Base-by-base conservation (phyloP, 1,140 invertebrate species). In the Orchesella cincta region DNA sequence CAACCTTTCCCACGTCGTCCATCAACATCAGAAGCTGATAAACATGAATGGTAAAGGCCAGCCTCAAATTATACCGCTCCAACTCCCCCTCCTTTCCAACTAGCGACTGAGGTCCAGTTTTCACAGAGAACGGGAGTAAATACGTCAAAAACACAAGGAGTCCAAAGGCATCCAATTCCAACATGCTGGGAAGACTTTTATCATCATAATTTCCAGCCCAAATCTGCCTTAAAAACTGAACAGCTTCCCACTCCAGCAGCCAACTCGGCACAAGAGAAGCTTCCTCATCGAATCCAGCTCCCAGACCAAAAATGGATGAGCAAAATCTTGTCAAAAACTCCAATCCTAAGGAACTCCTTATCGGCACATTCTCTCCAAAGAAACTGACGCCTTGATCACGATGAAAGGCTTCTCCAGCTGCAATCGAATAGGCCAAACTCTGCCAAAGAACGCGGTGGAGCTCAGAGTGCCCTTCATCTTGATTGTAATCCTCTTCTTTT, bases 141-240 rank as follows among this genome's bases (percentile, higher is more conserved):
- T 93, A 89, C 0, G 90, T 90, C 33, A 97, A 84, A 0, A 92
- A 87, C 0, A 96, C 89, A 52, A 98, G 84, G 67, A 93, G 88
- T 29, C 93, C 92, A 83, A 98, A 96, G 3, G 93, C 89, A 86
- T 98, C 94, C 87, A 94, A 91, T 54, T 94, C 91, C 0, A 96
- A 83, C 0, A 96, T 88, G 72, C 91, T 92, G 0, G 87, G 86
- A 64, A 85, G 86, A 46, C 88, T 84, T n/a, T 85, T 77, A 83
- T 84, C 39, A 46, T 8, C 8, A 12, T 46, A 8, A 46, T 12
- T 8, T 12, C 8, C 8, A 8, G 8, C n/a, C 23, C n/a, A n/a
- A n/a, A 46, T 12, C 20, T 46, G 39, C 20, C 20, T 46, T 46
- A 90, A 83, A n/a, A n/a, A n/a, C n/a, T n/a, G n/a, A 46, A 46